These are phyloP conservation scores for Siniperca knerii DNA, from an alignment of 2,113 vertebrate genomes.

Conservation along the genomic window DNA sequence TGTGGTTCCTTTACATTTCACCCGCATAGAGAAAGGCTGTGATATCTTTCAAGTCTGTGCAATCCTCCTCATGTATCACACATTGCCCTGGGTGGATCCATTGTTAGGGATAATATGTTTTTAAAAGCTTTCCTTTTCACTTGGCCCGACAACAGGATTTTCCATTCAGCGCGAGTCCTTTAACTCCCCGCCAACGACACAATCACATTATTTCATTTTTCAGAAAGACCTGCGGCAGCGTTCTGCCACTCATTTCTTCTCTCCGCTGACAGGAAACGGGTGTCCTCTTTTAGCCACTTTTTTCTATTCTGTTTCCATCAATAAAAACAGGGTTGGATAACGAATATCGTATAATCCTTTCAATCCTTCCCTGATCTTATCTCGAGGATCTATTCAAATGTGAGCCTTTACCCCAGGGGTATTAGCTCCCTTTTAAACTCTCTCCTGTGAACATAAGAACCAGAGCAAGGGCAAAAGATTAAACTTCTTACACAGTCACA, in stretches of 20 bases:
- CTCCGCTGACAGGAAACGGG: constrained; percentile 18
- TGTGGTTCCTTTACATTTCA: constrained; percentile 73
- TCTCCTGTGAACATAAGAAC: constrained; percentile 24
- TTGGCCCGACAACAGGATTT: constrained; percentile 60
- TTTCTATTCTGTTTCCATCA: constrained; percentile 43
- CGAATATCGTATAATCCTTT: constrained; percentile 42
- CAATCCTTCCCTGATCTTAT: constrained; percentile 53
- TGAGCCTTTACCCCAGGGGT: constrained; percentile 30
- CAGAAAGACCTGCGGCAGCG: constrained; percentile 50
- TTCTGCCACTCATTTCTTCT: constrained; percentile 46
- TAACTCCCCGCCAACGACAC: constrained; percentile 53
- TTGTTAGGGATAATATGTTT: constrained; percentile 75
- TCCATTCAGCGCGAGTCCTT: constrained; percentile 64
- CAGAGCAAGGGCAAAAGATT: constrained; percentile 32
- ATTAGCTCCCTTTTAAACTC: constrained; percentile 25
- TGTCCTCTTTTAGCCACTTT: constrained; percentile 21
- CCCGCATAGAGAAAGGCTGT: constrained; percentile 43
- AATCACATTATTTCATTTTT: constrained; percentile 67
- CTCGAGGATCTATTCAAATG: constrained; percentile 63
- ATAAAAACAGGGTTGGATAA: constrained; percentile 60
- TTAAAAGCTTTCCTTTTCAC: constrained; percentile 68
- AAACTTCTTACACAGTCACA: constrained; percentile 31
- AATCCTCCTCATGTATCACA: constrained; percentile 55
- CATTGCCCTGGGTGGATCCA: constrained; percentile 57
- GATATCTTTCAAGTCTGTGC: constrained; percentile 62